Conservation (phyloP, 2,797 vertebrate species). For the Hyperoplus immaculatus region DNA sequence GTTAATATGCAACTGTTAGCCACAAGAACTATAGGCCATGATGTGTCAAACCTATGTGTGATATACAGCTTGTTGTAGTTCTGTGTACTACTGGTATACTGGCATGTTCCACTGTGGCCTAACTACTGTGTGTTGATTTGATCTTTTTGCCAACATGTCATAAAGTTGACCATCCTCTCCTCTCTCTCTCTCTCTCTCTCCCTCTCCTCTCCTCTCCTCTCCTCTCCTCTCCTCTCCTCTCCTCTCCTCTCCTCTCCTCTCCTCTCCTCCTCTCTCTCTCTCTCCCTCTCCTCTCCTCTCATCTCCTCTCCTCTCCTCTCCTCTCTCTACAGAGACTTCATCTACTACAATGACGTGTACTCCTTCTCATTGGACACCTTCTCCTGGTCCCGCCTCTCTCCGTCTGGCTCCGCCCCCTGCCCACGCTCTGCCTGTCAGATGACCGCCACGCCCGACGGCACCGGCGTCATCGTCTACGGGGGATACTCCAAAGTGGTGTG, state of each 20-base stretch:
- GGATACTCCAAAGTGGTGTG: constrained; percentile 96
- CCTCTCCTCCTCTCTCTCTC: no score
- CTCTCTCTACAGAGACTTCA: constrained; percentile 89
- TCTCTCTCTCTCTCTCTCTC: no score
- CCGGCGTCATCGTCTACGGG: constrained; percentile 89
- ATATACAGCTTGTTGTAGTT: not conserved
- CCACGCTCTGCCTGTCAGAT: constrained; percentile 94
- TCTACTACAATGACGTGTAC: constrained; percentile 94
- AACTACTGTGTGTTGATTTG: not conserved
- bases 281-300: no score
- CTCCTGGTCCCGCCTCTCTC: constrained; percentile 89
- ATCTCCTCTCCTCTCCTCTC: not conserved
- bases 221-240: no score
- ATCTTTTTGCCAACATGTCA: not conserved
- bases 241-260: no score
- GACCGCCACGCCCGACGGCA: constrained; percentile 87
- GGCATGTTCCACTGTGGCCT: not conserved
- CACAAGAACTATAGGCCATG: not conserved
- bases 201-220: not conserved
- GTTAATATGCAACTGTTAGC: not conserved
- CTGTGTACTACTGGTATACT: no score
- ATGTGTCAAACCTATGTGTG: not conserved
- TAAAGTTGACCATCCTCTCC: not conserved
- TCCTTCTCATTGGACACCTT: constrained; percentile 94
- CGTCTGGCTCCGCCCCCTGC: constrained; percentile 85